Evolutionary conservation across 1,140 invertebrate species (phyloP).

Genomic region (Aphaenogaster rudis): DNA sequence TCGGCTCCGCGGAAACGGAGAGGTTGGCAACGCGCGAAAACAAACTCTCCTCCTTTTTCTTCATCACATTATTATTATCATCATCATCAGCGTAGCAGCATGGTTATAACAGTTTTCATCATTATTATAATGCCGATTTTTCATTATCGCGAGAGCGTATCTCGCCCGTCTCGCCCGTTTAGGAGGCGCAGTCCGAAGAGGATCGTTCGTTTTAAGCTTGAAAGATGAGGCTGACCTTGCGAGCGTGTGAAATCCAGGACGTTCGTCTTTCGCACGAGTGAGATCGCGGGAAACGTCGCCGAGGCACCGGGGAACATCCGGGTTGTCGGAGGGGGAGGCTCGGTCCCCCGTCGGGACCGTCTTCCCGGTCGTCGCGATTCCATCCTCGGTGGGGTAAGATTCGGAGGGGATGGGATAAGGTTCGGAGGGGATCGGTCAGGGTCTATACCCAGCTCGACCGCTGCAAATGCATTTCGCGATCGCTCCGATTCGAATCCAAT

Average conservation of each 20-base stretch:
- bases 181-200: constrained; percentile 42
- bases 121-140: constrained; percentile 37
- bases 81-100: constrained; percentile 35
- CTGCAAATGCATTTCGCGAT: constrained; percentile 4
- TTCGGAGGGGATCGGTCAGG: neutral
- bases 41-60: constrained; percentile 50
- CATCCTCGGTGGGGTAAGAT: constrained; percentile 26
- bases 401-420: neutral
- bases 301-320: constrained; percentile 35
- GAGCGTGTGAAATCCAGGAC: constrained; percentile 61
- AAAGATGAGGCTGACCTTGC: constrained; percentile 68
- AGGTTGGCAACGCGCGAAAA: constrained; percentile 49
- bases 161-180: neutral
- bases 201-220: constrained; percentile 33
- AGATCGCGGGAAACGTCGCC: constrained; percentile 54
- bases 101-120: constrained; percentile 33
- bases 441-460: constrained; percentile 49
- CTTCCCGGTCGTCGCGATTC: constrained; percentile 39
- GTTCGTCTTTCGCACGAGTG: constrained; percentile 35
- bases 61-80: constrained; percentile 57
- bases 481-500: neutral
- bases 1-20: constrained; percentile 26
- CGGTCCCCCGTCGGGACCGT: constrained; percentile 22
- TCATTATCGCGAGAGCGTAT: constrained; percentile 7
- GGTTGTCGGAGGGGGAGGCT: constrained; percentile 7